Base-by-base conservation (phyloP, 1,140 invertebrate genomes). In the Caenorhabditis remanei region DNA sequence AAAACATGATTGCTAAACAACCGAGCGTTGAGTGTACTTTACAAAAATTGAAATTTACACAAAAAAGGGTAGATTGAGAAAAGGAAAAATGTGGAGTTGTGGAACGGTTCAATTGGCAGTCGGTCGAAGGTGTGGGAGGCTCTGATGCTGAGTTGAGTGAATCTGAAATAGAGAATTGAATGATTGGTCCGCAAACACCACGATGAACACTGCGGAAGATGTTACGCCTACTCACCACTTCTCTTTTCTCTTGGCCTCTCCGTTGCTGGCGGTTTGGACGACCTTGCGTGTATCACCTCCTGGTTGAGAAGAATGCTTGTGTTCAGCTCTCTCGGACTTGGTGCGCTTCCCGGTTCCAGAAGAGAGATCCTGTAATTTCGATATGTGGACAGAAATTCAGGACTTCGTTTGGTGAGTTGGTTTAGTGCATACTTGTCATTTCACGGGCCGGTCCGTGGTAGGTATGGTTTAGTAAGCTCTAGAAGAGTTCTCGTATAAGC, bases 201-300 rank as follows among this genome's bases (percentile, higher is more conserved):
- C 11, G 46, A n/a, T 14, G 24, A 2, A 40, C 9, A 40, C 6
- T 63, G 24, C 61, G 32, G 6, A 63, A 24, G 13, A 21, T 32
- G 24, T 24, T 7, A 21, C 16, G 14, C 13, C 19, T 8, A 50
- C 71, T 21, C 46, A 79, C 71, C 71, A 79, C 71, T 79, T 79
- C 43, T 79, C 71, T n/a, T 79, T 79, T 79, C 71, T 79, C 11
- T 79, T 79, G 16, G 71, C 71, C 46, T 79, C 71, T 50, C 71
- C 71, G n/a, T 79, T 79, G 71, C 46, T 79, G 11, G 71, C 71
- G 46, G 71, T 79, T 53, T 79, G 71, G n/a, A 79, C 71, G n/a
- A 79, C 46, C 71, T 79, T 79, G 71, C 71, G 71, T 32, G 71
- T 79, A 24, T 79, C 71, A 13, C 71, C 71, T 50, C 71, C 71